Evolutionary conservation across 1,140 invertebrate species (phyloP).

Genomic region (Cyclargus thomasi): DNA sequence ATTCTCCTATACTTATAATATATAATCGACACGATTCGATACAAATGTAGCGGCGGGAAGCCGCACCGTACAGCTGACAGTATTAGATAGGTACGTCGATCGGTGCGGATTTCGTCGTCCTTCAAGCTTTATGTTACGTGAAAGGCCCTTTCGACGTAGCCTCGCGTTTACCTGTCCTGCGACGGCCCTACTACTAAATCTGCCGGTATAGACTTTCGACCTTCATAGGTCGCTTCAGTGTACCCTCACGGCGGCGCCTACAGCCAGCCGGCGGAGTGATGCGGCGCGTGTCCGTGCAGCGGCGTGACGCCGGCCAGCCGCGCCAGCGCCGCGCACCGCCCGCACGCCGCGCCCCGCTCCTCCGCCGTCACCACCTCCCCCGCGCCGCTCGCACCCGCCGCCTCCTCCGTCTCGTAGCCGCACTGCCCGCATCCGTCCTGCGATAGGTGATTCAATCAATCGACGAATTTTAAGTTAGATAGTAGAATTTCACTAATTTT

Average conservation of each 20-base stretch:
- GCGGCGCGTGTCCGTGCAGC: slow-evolving; percentile 63
- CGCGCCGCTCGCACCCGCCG: slow-evolving; percentile 28
- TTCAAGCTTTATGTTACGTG: neutral
- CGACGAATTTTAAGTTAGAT: too few species aligned
- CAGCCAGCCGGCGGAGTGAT: slow-evolving; percentile 67
- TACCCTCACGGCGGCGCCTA: slow-evolving; percentile 29
- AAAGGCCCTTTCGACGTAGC: neutral
- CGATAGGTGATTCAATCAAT: too few species aligned
- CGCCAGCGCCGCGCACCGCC: slow-evolving; percentile 53
- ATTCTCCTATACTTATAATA: neutral
- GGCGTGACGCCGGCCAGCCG: slow-evolving; percentile 61
- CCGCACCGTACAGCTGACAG: neutral
- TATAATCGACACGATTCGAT: neutral
- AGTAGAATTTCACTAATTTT: too few species aligned
- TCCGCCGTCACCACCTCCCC: slow-evolving; percentile 25
- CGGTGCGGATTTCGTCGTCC: too few species aligned
- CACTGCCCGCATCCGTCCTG: slow-evolving; percentile 43
- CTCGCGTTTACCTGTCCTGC: too few species aligned
- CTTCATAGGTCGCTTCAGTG: neutral
- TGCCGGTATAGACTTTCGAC: too few species aligned
- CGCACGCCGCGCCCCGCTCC: slow-evolving; percentile 33
- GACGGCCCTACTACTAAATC: too few species aligned
- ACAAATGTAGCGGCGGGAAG: too few species aligned
- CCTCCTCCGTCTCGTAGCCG: slow-evolving; percentile 31
- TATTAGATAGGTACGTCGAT: too few species aligned